Evolutionary conservation across 2,888 invertebrate species (phyloP).

Genomic region (Ctenicera cuprea): DNA sequence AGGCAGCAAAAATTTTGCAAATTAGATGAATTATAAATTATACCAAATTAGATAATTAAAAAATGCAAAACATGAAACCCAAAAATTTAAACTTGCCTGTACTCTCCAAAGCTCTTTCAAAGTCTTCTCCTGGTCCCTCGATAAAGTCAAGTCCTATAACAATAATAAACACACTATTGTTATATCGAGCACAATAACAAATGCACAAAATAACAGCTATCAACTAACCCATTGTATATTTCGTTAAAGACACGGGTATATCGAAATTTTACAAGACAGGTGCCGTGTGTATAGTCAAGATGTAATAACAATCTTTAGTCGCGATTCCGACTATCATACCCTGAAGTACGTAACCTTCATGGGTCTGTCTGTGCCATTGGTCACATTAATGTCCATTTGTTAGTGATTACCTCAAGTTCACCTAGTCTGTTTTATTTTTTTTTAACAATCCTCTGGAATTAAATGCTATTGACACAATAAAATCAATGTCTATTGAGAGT

Average conservation of each 20-base stretch:
- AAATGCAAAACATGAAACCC: constrained; percentile 1
- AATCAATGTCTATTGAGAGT: background rate
- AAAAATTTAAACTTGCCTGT: constrained; percentile 74
- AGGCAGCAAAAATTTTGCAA: too few relatives aligned
- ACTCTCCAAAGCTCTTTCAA: constrained; percentile 82
- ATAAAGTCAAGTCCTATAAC: constrained; percentile 83
- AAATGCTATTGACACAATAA: constrained; percentile 8
- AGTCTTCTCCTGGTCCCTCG: constrained; percentile 82
- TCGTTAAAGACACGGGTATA: constrained; percentile 8
- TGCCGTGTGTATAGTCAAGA: constrained; percentile 45
- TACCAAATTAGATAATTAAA: background rate
- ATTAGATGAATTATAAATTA: too few relatives aligned
- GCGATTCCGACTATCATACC: constrained; percentile 65
- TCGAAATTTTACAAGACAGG: constrained; percentile 41
- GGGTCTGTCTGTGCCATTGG: constrained; percentile 65
- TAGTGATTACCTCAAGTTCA: constrained; percentile 68
- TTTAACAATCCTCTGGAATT: constrained; percentile 4
- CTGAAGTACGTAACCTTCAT: constrained; percentile 64
- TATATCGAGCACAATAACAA: constrained; percentile 35
- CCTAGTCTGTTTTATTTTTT: constrained; percentile 60
- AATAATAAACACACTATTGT: constrained; percentile 49
- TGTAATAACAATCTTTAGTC: constrained; percentile 62
- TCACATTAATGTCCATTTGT: constrained; percentile 63
- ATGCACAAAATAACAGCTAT: constrained; percentile 20
- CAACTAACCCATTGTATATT: constrained; percentile 56